Evolutionary conservation across 2,888 invertebrate species (phyloP), one percentile per base, ranked within the genome.

Genomic region (Romanomermis culicivorax): DNA sequence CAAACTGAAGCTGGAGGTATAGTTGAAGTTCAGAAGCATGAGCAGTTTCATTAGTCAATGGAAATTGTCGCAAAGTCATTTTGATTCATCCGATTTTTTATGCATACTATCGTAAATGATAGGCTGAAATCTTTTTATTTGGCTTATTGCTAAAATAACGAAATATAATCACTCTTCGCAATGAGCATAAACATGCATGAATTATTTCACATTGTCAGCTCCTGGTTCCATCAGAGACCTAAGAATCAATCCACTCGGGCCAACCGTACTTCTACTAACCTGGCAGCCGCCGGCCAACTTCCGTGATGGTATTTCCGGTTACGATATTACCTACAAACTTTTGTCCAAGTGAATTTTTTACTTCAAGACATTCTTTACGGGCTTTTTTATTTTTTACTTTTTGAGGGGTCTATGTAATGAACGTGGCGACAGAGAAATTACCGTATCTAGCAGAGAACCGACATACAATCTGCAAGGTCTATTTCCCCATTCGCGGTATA

Each of bases 271-370:
- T n/a, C 67, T 64, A 30, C 60, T 63, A 42, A 59, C 60, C 29
- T 68, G 68, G 68, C 58, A 62, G 7, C 63, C 62, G 43, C 68
- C 68, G 14, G 57, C 57, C 29, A 61, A 64, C 43, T 66, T 65
- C 17, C 66, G 68, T 57, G 67, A 67, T 48, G 59, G 60, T 25
- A 62, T 68, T 51, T 61, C 62, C 7, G 61, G 61, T 24, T 68
- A 68, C 55, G 67, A 68, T 53, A 64, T 68, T 56, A 65, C 65
- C 43, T 68, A 68, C 55, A 67, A 68, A 56, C 61, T 68, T 24
- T 59, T 64, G 26, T 63, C 63, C 1, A 58, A 61, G 59, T 61
- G 53, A 47, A 55, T 51, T 24, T n/a, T n/a, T n/a, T n/a, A n/a
- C n/a, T n/a, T n/a, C n/a, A n/a, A n/a, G n/a, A n/a, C n/a, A n/a